A percentile compares a stretch with the other conserved stretches of the same genome.
These are phyloP conservation scores for Cynopterus brachyotis DNA, from an alignment of 2,113 vertebrate species.

Conservation along the genomic window DNA sequence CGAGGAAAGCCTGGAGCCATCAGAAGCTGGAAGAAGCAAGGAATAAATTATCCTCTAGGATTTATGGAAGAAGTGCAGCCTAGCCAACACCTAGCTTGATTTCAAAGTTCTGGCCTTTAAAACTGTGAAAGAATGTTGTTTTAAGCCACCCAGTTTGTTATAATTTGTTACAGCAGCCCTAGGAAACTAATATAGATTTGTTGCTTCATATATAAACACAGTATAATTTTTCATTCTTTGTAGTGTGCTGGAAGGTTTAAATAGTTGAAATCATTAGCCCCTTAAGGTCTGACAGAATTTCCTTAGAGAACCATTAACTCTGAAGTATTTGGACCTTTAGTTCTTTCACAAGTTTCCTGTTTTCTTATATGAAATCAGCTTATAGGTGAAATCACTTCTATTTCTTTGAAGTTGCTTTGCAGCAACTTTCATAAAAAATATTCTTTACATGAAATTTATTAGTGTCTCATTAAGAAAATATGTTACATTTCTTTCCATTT, in stretches of 20 bases:
- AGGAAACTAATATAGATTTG: neutral
- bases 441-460: neutral
- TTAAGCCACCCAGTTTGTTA: neutral
- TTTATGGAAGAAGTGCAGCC: neutral
- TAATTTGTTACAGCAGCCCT: neutral
- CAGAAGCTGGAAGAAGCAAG: neutral
- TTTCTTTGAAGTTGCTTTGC: neutral
- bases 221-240: neutral
- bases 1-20: neutral
- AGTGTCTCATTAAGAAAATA: neutral
- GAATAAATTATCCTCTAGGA: rapidly evolving
- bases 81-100: neutral
- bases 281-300: neutral
- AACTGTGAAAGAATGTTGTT: neutral
- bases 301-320: neutral
- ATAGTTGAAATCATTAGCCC: neutral
- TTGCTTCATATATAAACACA: neutral
- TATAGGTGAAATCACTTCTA: neutral
- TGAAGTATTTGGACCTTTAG: neutral
- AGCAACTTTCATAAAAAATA: neutral
- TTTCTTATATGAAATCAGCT: neutral
- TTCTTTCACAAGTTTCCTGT: neutral
- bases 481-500: neutral
- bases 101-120: neutral
- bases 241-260: neutral